Base-by-base conservation (phyloP, 92 coral and sea anemone genomes). In the Parazoanthus darwini region DNA sequence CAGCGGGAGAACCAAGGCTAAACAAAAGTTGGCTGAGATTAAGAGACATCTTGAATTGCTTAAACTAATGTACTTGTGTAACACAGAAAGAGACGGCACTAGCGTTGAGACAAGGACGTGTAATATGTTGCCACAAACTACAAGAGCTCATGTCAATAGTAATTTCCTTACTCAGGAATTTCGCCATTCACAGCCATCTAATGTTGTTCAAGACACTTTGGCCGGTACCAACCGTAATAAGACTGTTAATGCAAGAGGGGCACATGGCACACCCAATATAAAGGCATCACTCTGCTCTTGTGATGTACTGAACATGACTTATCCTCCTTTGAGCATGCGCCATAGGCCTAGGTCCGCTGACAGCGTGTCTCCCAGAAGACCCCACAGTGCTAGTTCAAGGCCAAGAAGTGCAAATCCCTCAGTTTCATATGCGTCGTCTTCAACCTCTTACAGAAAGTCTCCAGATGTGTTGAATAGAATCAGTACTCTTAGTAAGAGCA, bases 391-490 rank as follows among this genome's bases (percentile, higher is more conserved):
- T 4, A 74, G 22, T 54, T 42, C 79, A 16, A 71, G 87, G 26
- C 87, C 79, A 29, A 71, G 42, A 54, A 84, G 87, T 68, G 87
- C 78, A 44, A 16, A 71, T 71, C 68, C 79, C n/a, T n/a, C 16
- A 8, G 33, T 33, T 43, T 84, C 67, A 11, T 20, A 16, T 44
- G 2, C 26, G 36, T 44, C 79, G 7, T 35, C 66, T 70, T 84
- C 87, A 26, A 14, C 78, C 0, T 84, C 56, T 72, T 84, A 84
- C 25, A 29, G 78, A 48, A 84, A 84, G 25, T 84, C 78, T 38
- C 87, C 87, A 20, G 87, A 84, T 71, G 42, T 70, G 26, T 18
- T 84, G n/a, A 84, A 84, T 46, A 84, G 87, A 70, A 46, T 84
- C 11, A 84, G 9, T 9, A 84, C 33, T 22, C 79, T 25, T 6